Base-by-base conservation (phyloP, 1,140 invertebrate genomes). In the Ceratina calcarata region DNA sequence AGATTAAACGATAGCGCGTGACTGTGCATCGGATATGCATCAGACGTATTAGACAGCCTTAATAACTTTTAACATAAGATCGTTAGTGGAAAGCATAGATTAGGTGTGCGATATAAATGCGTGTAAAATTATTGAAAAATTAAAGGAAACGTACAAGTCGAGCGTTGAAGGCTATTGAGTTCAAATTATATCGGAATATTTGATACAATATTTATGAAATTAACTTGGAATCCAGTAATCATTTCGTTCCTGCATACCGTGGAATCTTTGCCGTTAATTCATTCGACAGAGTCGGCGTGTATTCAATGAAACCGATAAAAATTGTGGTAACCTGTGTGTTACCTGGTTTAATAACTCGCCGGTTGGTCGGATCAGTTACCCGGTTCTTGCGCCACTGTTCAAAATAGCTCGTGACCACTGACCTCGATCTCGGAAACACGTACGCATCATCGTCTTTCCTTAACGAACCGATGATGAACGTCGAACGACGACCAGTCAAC, bases 361-460 rank as follows among this genome's bases (percentile, higher is more conserved):
- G 53, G 65, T 70, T 18, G 73, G 53, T 57, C 60, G 61, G 80
- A 85, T 66, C 75, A 49, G 69, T 78, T 58, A 72, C 57, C 37
- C 10, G 53, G 58, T 24, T 68, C 67, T 83, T 76, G 74, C 83
- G 81, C 82, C 86, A 84, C 53, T 74, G 65, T 67, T 85, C 51
- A 82, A 87, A 89, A 89, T 86, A 88, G 74, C 74, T 69, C 69
- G 74, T 83, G 86, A 84, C 78, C 82, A 78, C 77, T 87, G 82
- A 88, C 86, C 84, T 89, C 82, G 71, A 89, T 89, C 80, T 88
- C 73, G 51, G 73, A 82, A 80, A 86, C 82, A 78, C 69, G 74
- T 62, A 60, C 64, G 58, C 57, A 64, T 60, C 72, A 60, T 80
- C 72, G 72, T 67, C 62, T 76, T 67, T 76, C 72, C 62, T 80